A percentile compares a stretch with the other conserved stretches of the same genome.
Conservation (phyloP, 2,888 invertebrate species). For the Metacarcinus magister region DNA sequence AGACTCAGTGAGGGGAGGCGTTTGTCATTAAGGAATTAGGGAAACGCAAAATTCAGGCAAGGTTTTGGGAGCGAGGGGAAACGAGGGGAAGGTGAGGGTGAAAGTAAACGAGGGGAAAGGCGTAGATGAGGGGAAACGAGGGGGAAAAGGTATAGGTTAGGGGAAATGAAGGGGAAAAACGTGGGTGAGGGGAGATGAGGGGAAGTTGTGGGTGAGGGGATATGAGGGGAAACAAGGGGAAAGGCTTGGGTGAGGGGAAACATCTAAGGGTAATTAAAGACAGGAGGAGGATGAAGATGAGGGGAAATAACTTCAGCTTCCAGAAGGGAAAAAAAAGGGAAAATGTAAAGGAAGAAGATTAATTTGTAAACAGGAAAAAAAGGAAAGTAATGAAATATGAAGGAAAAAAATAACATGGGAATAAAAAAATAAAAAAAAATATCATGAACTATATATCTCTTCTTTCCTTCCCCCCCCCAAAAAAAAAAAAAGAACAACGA, state of each 20-base stretch:
- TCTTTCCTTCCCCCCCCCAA: constrained; percentile 5
- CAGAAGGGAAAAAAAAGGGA: no score
- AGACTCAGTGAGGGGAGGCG: neutral
- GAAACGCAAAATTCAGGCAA: neutral
- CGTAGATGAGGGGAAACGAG: neutral
- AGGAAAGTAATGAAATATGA: neutral
- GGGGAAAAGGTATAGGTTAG: neutral
- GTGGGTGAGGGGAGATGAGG: neutral
- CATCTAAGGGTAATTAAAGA: no score
- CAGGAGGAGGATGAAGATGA: no score
- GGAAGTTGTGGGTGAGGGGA: neutral
- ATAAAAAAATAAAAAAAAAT: neutral
- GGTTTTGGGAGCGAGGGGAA: neutral
- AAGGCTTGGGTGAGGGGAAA: neutral
- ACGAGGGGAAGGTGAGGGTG: neutral
- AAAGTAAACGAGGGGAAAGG: neutral
- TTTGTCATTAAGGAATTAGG: constrained; percentile 27
- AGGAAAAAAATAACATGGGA: neutral
- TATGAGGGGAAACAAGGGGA: neutral
- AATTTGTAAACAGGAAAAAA: neutral
- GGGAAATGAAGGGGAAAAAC: neutral
- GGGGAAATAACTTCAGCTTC: no score
- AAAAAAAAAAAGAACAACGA: neutral
- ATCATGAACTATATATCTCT: no score
- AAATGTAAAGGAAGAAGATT: no score